Base-by-base conservation (phyloP, 2,888 invertebrate genomes). In the Apodemia mormo region DNA sequence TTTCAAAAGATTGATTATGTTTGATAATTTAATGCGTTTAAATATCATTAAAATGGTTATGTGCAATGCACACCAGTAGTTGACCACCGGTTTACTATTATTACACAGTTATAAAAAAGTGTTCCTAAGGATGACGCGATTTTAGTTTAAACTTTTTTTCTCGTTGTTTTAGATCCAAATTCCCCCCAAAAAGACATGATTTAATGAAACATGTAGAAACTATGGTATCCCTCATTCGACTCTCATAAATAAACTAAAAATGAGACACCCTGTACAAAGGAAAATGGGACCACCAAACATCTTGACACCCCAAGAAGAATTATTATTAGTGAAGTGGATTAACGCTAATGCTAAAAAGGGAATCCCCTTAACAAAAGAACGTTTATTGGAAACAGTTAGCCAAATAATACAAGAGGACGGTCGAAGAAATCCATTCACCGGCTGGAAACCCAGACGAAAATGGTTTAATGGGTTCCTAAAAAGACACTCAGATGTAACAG, bases 181-280 rank as follows among this genome's bases (percentile, higher is more conserved):
- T 22, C 22, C 22, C 22, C 22, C 22, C 22, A 22, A 22, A 22
- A 22, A 22, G 22, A 22, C 22, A 22, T 22, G 22, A 22, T 22
- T 22, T 22, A 22, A 22, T 22, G 66, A 61, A 71, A 68, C 65
- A 29, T 68, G 43, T 56, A 30, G 71, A 29, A 71, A 71, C 68
- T 68, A 71, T 66, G 29, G 65, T n/a, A 68, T 71, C 33, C 68
- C 67, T 37, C 70, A 70, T 22, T 67, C 67, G 40, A 67, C 67
- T 43, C 22, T 70, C 8, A 65, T 71, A 49, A 70, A 68, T 37
- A 70, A 70, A 70, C 12, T 70, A 40, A 70, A 70, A 70, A 52
- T 68, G 58, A 70, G 68, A 70, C 65, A 68, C 65, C 68, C 70
- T 14, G 45, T 68, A 54, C 56, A 49, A n/a, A 65, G 68, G 14